Evolutionary conservation across 2,113 vertebrate species (phyloP).

Genomic region (Etia nguti): DNA sequence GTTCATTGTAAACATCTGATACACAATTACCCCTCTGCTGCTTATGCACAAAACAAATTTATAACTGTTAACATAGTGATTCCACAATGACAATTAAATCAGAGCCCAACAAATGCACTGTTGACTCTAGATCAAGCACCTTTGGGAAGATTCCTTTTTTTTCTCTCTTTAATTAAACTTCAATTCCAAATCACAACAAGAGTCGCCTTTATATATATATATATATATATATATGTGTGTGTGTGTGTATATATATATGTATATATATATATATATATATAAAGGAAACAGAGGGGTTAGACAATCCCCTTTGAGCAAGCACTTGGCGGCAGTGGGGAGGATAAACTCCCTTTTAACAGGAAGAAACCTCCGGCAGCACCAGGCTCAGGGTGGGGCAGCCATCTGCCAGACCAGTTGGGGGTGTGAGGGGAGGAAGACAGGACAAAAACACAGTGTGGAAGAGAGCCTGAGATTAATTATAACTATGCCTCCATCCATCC

Average conservation of each 20-base stretch:
- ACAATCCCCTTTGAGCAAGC: neutral
- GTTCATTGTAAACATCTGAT: neutral
- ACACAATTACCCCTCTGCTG: neutral
- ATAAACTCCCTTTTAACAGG: neutral
- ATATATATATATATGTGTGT: too few species aligned
- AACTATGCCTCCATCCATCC: too few species aligned
- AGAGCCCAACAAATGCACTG: neutral
- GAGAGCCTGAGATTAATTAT: neutral
- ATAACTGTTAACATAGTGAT: neutral
- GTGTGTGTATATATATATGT: too few species aligned
- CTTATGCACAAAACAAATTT: neutral
- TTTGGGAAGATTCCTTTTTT: neutral
- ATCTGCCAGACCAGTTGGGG: neutral
- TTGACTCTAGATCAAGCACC: rapidly evolving
- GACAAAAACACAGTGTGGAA: neutral
- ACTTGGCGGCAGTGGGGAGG: neutral
- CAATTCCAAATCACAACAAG: neutral
- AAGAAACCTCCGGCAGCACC: neutral
- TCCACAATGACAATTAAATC: neutral
- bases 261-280: neutral
- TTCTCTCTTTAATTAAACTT: neutral
- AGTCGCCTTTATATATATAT: neutral
- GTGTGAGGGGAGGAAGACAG: neutral
- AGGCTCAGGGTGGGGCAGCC: neutral
- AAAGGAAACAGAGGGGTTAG: neutral